A percentile compares a stretch with the other conserved stretches of the same genome.
phyloP scores from a whole-genome alignment of 2,113 vertebrate genomes.

The Zosterops lateralis region DNA sequence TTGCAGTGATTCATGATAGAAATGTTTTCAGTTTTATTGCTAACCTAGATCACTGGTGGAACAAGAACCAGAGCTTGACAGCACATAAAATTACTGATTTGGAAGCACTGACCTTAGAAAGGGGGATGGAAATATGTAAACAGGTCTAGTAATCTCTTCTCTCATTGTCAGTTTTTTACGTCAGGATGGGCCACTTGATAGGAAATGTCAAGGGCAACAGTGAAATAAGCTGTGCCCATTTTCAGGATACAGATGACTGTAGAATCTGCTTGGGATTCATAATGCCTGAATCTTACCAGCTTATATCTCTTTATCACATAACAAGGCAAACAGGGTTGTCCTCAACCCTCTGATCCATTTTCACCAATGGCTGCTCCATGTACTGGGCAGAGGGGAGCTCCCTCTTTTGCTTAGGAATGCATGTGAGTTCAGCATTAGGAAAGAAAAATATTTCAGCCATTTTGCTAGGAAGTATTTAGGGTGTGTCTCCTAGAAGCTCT shows the following conservation, averaged over 20 bases:
- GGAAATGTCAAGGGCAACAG: background rate
- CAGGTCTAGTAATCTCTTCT: background rate
- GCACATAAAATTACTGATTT: background rate
- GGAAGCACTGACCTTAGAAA: background rate
- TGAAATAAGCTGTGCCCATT: background rate
- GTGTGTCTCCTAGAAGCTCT: background rate
- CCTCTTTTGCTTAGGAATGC: background rate
- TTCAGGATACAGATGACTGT: background rate
- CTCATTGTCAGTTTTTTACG: background rate
- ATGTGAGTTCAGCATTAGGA: background rate
- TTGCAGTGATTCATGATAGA: background rate
- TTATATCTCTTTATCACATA: background rate
- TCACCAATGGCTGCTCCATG: background rate
- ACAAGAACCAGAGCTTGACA: background rate
- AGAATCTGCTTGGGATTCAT: background rate
- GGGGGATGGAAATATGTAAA: background rate
- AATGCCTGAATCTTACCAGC: background rate
- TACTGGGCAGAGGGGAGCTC: background rate
- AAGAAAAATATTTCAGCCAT: background rate
- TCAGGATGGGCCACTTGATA: background rate
- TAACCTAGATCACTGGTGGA: background rate
- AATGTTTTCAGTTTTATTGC: background rate
- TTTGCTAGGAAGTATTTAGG: background rate
- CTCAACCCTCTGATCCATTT: background rate
- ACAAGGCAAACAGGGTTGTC: background rate